Percentiles rank a stretch among this genome's conserved stretches.
Evolutionary conservation across 2,888 invertebrate species (phyloP).

Genomic region (Papilio elwesi): DNA sequence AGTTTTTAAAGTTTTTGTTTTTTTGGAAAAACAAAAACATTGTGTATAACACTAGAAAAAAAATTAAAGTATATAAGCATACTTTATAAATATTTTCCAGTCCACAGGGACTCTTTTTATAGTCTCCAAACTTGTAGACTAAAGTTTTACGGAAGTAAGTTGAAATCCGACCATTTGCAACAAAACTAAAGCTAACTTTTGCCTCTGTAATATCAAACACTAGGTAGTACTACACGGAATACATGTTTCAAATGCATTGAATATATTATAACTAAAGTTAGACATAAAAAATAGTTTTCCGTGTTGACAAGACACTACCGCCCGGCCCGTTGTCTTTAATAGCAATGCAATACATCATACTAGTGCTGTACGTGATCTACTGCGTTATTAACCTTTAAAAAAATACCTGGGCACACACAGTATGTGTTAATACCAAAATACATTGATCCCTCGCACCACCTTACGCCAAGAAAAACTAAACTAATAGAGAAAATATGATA

Average conservation of each 20-base stretch:
- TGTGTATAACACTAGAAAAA: no score
- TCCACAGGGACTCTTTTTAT: no score
- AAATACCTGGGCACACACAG: slow-evolving; percentile 27
- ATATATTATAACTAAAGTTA: neutral
- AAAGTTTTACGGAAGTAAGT: no score
- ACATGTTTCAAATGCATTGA: neutral
- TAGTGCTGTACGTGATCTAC: slow-evolving; percentile 25
- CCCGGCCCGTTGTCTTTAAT: slow-evolving; percentile 26
- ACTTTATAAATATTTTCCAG: no score
- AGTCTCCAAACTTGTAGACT: no score
- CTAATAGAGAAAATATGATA: slow-evolving; percentile 39
- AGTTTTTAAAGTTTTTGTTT: no score
- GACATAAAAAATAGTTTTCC: slow-evolving; percentile 12
- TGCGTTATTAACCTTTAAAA: slow-evolving; percentile 31
- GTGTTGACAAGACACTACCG: slow-evolving; percentile 30
- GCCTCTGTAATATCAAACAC: neutral
- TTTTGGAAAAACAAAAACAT: no score
- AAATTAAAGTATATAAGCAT: no score
- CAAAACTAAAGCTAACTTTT: no score
- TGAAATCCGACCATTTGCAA: no score
- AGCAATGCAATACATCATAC: slow-evolving; percentile 31
- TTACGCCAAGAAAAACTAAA: slow-evolving; percentile 41
- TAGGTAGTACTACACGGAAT: neutral
- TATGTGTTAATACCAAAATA: slow-evolving; percentile 32
- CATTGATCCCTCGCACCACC: slow-evolving; percentile 44